Conservation (phyloP, 2,888 invertebrate species). For the Axea sp. region DNA sequence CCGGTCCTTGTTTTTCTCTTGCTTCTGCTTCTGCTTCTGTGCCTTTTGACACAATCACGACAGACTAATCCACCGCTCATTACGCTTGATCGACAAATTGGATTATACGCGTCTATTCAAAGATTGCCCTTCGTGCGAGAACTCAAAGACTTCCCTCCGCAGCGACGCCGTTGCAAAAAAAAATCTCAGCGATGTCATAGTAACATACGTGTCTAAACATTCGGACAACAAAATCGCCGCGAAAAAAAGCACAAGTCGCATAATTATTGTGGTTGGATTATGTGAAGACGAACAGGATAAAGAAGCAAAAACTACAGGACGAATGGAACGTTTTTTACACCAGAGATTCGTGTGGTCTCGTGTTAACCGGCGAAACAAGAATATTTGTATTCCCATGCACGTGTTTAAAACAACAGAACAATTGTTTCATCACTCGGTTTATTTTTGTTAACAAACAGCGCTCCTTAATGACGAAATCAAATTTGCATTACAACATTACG, state of each 20-base stretch:
- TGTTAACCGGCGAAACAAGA: too few relatives aligned
- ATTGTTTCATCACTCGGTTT: too few relatives aligned
- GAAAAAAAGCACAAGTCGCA: not conserved
- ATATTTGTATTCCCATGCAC: too few relatives aligned
- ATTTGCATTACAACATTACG: too few relatives aligned
- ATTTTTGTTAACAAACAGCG: too few relatives aligned
- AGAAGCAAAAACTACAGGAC: not conserved
- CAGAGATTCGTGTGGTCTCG: too few relatives aligned
- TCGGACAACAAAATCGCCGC: slow-evolving; percentile 5
- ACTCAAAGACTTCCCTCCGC: slow-evolving; percentile 5
- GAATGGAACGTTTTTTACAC: too few relatives aligned
- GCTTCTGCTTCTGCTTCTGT: slow-evolving; percentile 11
- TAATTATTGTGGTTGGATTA: slow-evolving; percentile 2
- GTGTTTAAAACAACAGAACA: too few relatives aligned
- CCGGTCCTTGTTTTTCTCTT: not conserved
- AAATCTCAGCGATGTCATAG: not conserved
- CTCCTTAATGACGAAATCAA: too few relatives aligned
- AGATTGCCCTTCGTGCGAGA: slow-evolving; percentile 13
- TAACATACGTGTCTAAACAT: slow-evolving; percentile 13
- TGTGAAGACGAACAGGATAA: not conserved
- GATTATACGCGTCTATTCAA: slow-evolving; percentile 41
- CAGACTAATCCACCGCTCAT: slow-evolving; percentile 48
- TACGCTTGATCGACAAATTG: slow-evolving; percentile 58
- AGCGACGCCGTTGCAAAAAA: not conserved
- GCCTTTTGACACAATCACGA: slow-evolving; percentile 50